Evolutionary conservation across 2,113 vertebrate species (phyloP).

Genomic region (Neolamprologus hecqui): DNA sequence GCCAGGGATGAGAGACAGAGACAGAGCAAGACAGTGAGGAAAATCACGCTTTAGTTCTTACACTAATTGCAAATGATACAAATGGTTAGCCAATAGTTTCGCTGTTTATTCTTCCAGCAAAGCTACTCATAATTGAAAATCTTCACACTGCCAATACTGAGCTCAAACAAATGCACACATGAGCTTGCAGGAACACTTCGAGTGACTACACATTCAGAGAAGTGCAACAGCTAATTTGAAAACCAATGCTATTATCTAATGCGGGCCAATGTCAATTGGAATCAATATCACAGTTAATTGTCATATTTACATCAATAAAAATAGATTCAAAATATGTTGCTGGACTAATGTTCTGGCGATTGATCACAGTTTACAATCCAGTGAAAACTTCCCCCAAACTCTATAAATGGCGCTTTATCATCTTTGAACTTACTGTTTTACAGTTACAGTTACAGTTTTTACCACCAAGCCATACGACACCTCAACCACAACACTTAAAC

Average conservation of each 20-base stretch:
- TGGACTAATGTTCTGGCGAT: neutral
- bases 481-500: no score
- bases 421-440: neutral
- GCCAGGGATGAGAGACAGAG: neutral
- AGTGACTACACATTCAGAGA: neutral
- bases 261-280: neutral
- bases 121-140: conserved; percentile 48
- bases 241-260: neutral
- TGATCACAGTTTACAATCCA: neutral
- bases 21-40: neutral
- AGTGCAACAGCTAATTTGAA: neutral
- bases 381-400: neutral
- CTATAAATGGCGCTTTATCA: neutral
- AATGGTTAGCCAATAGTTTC: conserved; percentile 42
- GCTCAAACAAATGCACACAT: conserved; percentile 1
- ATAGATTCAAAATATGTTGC: neutral
- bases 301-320: neutral
- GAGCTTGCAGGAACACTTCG: neutral
- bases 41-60: conserved; percentile 29
- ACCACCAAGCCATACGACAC: no score
- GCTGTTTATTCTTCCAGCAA: conserved; percentile 19
- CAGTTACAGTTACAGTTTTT: no score
- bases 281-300: neutral
- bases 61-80: conserved; percentile 61
- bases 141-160: conserved; percentile 10